These are phyloP conservation scores for Macrotrachela quadricornifera DNA, from an alignment of 1,140 invertebrate species.

Conservation along the genomic window DNA sequence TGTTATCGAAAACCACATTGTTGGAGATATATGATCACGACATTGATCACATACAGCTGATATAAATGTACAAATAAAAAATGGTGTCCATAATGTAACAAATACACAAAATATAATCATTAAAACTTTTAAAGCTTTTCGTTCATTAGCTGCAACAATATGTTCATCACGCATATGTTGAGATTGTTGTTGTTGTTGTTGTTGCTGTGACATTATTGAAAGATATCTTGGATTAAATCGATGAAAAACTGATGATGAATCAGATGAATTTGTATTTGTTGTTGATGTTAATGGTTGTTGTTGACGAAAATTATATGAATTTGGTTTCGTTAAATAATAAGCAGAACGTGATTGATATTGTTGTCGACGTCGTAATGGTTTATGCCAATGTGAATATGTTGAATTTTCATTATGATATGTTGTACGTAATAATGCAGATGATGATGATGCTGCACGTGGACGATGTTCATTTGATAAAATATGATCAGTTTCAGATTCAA, in stretches of 20 bases:
- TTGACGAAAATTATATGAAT: neutral
- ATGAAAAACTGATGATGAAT: neutral
- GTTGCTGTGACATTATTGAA: neutral
- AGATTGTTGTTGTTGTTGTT: neutral
- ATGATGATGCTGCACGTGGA: too few relatives aligned
- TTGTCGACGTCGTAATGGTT: too few relatives aligned
- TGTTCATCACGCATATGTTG: neutral
- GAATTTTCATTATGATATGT: too few relatives aligned
- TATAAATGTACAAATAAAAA: conserved; percentile 25
- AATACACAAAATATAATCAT: conserved; percentile 29
- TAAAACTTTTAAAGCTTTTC: conserved; percentile 23
- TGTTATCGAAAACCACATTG: conserved; percentile 13
- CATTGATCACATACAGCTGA: conserved; percentile 17
- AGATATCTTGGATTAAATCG: neutral
- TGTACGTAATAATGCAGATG: too few relatives aligned
- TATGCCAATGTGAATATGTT: too few relatives aligned
- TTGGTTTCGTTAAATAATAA: neutral
- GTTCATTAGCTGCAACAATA: conserved; percentile 6
- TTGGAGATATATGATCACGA: conserved; percentile 13
- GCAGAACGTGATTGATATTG: too few relatives aligned
- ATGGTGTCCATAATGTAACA: conserved; percentile 27
- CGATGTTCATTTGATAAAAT: too few relatives aligned
- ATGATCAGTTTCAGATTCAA: too few relatives aligned
- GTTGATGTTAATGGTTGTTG: neutral
- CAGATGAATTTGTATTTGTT: neutral